Percentiles rank a stretch among this genome's conserved stretches.
Evolutionary conservation across 2,113 vertebrate genomes (phyloP).

Genomic region (Sander lucioperca): DNA sequence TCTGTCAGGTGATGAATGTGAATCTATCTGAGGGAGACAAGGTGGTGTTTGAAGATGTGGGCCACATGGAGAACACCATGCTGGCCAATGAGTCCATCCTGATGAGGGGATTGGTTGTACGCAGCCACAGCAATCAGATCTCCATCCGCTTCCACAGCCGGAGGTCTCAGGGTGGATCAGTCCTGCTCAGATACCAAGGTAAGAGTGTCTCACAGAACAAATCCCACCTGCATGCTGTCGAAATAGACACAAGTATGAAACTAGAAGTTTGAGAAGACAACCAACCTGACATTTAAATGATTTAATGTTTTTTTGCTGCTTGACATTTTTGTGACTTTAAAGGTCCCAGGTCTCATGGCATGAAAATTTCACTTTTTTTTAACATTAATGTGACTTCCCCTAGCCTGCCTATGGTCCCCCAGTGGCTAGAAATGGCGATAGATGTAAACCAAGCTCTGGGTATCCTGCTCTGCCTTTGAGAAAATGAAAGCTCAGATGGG

Average conservation of each 20-base stretch:
- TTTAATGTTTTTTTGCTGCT: background rate
- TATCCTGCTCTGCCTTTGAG: no score
- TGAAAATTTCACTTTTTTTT: background rate
- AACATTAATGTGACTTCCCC: no score
- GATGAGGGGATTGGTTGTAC: conserved; percentile 91
- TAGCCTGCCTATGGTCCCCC: no score
- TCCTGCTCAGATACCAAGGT: conserved; percentile 93
- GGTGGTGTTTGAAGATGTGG: conserved; percentile 88
- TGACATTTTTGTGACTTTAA: background rate
- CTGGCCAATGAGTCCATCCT: conserved; percentile 95
- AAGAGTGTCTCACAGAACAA: conserved; percentile 16
- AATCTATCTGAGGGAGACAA: conserved; percentile 91
- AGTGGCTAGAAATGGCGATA: no score
- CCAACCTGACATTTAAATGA: background rate
- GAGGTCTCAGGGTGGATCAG: conserved; percentile 83
- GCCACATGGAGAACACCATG: conserved; percentile 85
- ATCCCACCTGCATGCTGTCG: background rate
- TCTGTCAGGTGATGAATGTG: conserved; percentile 90
- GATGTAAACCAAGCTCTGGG: no score
- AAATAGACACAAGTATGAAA: background rate
- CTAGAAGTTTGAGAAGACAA: background rate
- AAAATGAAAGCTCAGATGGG: no score
- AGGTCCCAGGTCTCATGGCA: no score
- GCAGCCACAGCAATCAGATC: conserved; percentile 93
- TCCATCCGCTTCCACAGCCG: conserved; percentile 89